These are phyloP conservation scores for Hemibagrus guttatus DNA, from an alignment of 2,797 vertebrate species.

Conservation along the genomic window DNA sequence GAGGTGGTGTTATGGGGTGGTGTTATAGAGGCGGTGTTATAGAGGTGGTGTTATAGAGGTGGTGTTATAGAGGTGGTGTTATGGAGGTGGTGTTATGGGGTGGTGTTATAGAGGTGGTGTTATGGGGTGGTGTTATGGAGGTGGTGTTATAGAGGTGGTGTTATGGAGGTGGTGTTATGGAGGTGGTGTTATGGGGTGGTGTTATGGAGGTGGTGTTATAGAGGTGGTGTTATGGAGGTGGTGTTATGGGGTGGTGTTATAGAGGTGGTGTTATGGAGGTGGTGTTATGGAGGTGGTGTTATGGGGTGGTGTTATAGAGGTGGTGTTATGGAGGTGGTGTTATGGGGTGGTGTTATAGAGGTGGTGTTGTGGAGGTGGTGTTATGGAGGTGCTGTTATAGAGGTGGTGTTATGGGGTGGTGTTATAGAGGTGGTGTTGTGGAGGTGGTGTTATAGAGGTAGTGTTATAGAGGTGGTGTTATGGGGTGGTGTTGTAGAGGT, in stretches of 20 bases:
- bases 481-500: background rate
- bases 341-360: background rate
- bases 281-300: background rate
- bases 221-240: background rate
- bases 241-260: background rate
- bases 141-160: no score
- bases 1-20: no score
- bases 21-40: background rate
- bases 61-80: no score
- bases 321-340: background rate
- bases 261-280: background rate
- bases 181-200: no score
- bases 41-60: no score
- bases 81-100: background rate
- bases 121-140: background rate
- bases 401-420: background rate
- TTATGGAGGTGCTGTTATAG: background rate
- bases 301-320: background rate
- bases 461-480: background rate
- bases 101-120: no score
- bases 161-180: no score
- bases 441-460: background rate
- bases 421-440: background rate
- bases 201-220: background rate
- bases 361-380: background rate